Percentiles rank a stretch among this genome's conserved stretches.
These are phyloP conservation scores for Vanessa atalanta DNA, from an alignment of 1,140 invertebrate species.

Conservation along the genomic window DNA sequence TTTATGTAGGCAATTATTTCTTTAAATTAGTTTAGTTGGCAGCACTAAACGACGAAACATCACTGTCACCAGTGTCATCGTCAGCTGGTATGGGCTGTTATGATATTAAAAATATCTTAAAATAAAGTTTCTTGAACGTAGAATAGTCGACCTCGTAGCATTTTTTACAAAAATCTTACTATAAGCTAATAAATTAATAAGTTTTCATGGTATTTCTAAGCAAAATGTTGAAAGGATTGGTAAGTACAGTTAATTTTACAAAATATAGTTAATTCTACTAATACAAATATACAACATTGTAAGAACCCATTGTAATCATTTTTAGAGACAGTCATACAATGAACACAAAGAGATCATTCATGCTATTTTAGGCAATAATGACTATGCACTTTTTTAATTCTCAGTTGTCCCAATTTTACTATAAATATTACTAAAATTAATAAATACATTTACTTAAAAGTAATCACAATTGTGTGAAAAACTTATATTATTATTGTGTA, in stretches of 20 bases:
- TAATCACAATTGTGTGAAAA: too few species aligned
- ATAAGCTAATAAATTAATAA: conserved; percentile 10
- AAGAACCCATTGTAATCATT: too few species aligned
- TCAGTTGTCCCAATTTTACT: too few species aligned
- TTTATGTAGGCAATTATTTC: background rate
- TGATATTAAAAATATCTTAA: background rate
- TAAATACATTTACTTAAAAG: too few species aligned
- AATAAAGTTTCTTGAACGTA: background rate
- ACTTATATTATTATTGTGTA: too few species aligned
- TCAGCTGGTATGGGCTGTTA: background rate
- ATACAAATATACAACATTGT: background rate
- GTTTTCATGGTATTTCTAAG: conserved; percentile 22
- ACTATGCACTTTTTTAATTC: background rate
- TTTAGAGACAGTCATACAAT: too few species aligned
- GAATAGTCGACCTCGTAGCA: background rate
- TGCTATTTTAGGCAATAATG: background rate
- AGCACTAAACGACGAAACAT: background rate
- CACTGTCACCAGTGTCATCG: background rate
- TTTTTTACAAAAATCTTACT: conserved; percentile 4
- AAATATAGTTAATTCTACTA: background rate
- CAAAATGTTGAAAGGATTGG: conserved; percentile 45
- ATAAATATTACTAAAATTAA: too few species aligned
- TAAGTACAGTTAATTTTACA: conserved; percentile 34
- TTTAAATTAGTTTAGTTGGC: background rate
- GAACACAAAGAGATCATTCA: background rate